Conservation (phyloP, 2,113 vertebrate species). For the Amphiprion percula region DNA sequence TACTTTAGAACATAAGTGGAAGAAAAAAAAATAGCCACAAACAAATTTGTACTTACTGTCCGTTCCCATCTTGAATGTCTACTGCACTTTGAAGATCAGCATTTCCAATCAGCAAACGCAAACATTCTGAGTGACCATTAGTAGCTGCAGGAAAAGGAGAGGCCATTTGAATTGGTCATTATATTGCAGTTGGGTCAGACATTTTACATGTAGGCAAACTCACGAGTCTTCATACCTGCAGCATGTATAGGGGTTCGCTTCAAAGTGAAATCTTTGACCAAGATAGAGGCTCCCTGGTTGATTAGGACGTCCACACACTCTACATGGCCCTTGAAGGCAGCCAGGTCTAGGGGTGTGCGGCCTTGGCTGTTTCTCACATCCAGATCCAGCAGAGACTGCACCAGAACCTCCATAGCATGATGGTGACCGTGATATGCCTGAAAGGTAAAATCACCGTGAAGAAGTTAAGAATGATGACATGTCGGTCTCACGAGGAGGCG, state of each 20-base stretch:
- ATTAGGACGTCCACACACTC: constrained; percentile 98
- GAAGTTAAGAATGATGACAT: background rate
- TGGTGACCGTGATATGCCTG: constrained; percentile 98
- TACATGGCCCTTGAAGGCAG: constrained; percentile 96
- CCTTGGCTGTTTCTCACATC: constrained; percentile 95
- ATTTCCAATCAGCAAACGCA: constrained; percentile 95
- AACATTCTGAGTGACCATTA: constrained; percentile 97
- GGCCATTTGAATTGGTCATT: background rate
- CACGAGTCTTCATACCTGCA: constrained; percentile 86
- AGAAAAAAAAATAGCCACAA: background rate
- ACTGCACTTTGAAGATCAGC: constrained; percentile 94
- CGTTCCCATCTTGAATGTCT: constrained; percentile 96
- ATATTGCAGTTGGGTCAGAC: background rate
- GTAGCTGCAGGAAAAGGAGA: constrained; percentile 85
- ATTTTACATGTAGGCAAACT: background rate
- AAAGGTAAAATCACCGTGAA: background rate
- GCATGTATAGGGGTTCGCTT: constrained; percentile 97
- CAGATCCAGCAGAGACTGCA: constrained; percentile 96
- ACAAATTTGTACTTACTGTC: constrained; percentile 89
- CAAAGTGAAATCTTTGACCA: constrained; percentile 95
- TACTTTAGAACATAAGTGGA: background rate
- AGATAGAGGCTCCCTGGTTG: constrained; percentile 96
- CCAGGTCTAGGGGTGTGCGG: constrained; percentile 94
- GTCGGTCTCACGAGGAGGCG: background rate
- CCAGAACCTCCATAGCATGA: constrained; percentile 95